These are phyloP conservation scores for Charadrius vociferus DNA, from an alignment of 2,113 vertebrate genomes.

Conservation along the genomic window DNA sequence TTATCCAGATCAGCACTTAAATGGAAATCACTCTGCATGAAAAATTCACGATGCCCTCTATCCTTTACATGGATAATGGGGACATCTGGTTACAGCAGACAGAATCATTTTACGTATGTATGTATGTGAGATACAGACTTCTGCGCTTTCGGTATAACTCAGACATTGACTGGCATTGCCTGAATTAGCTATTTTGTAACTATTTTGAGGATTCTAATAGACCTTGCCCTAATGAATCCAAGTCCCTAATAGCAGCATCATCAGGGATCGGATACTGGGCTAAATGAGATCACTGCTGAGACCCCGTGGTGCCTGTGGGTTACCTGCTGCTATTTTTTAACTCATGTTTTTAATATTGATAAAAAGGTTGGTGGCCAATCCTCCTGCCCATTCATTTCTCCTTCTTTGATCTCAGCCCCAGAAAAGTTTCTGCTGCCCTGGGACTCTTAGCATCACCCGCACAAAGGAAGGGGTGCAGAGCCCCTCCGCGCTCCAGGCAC, in stretches of 20 bases:
- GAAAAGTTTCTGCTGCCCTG: neutral
- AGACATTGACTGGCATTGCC: neutral
- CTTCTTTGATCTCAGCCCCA: neutral
- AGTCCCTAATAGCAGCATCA: neutral
- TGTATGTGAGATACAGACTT: neutral
- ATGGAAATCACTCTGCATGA: constrained; percentile 61
- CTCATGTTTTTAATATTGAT: neutral
- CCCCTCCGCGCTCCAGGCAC: too few species aligned
- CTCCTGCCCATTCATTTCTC: neutral
- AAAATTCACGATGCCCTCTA: constrained; percentile 62
- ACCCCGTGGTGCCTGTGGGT: rapidly evolving
- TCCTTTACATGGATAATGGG: constrained; percentile 48
- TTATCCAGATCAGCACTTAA: constrained; percentile 65
- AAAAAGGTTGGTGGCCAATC: neutral
- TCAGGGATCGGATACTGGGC: neutral
- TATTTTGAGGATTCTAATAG: neutral
- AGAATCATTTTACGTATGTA: constrained; percentile 32
- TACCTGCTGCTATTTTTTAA: neutral
- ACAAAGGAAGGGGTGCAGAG: neutral
- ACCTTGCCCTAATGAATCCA: neutral
- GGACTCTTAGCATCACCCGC: neutral
- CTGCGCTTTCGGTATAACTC: neutral
- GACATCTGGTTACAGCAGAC: constrained; percentile 51
- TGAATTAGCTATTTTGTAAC: neutral
- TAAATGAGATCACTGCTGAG: neutral